Evolutionary conservation across 2,113 vertebrate species (phyloP), one percentile per base, ranked within the genome.

Genomic region (Nothoprocta perdicaria): DNA sequence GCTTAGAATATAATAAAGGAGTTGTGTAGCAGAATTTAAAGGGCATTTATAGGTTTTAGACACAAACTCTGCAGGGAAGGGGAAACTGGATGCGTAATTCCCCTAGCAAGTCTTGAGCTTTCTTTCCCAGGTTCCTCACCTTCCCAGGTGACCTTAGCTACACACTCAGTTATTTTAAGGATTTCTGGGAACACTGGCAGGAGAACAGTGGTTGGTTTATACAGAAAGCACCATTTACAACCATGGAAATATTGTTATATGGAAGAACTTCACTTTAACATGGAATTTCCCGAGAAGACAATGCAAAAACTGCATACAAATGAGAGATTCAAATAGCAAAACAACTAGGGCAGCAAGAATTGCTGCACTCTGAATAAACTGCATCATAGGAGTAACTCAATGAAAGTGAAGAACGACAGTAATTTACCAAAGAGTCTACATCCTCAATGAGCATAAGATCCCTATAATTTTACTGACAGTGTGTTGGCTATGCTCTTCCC

Each of bases 361-460:
- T 77, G 61, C 80, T 75, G 83, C 88, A 90, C 72, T 65, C 88
- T 89, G 85, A 86, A 74, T 0, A 19, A 93, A 57, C 71, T 86
- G 46, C 73, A 73, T 80, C 67, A 62, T 38, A 77, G 61, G 84
- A 88, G 66, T 75, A 88, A 72, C 71, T 87, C 88, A 80, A 27
- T 65, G 88, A 92, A 96, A 95, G 79, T 93, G 73, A 96, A 86
- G 92, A 82, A 90, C 85, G 77, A 85, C 65, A 81, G 88, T 90
- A 94, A 96, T 94, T 96, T 96, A 84, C 83, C 45, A 35, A 72
- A 63, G 82, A 92, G 86, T 80, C 78, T 93, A 52, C 84, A 82
- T 62, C 75, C 90, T 89, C 89, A 94, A 95, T 90, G 84, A 90
- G 89, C 12, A 1, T 76, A 65, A 93, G 67, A 84, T 95, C 66